Conservation (phyloP, 2,888 invertebrate genomes). For the Phytoseiulus persimilis region DNA sequence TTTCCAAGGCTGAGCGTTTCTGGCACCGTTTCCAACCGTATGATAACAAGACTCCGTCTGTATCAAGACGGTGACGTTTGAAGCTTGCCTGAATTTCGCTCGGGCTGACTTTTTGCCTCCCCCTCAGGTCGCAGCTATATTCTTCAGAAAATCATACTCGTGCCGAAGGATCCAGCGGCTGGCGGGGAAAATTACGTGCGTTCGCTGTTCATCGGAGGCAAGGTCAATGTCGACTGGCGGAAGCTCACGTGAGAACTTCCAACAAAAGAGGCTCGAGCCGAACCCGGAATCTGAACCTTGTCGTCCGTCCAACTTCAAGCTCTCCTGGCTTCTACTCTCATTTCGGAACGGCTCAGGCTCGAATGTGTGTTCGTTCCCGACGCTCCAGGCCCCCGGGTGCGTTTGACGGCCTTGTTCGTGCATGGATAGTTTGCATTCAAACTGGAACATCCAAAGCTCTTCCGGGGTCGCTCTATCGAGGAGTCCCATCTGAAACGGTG, state of each 20-base stretch:
- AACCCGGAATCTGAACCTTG: not conserved
- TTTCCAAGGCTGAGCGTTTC: constrained; percentile 18
- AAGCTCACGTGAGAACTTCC: not conserved
- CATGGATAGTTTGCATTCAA: too few relatives aligned
- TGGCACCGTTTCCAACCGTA: constrained; percentile 16
- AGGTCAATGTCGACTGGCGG: not conserved
- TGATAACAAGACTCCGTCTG: not conserved
- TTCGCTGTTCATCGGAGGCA: not conserved
- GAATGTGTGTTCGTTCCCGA: too few relatives aligned
- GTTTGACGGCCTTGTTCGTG: too few relatives aligned
- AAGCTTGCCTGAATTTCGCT: not conserved
- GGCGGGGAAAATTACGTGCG: not conserved
- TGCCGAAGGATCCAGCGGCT: not conserved
- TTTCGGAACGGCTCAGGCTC: not conserved
- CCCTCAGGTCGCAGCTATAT: not conserved
- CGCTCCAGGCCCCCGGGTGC: too few relatives aligned
- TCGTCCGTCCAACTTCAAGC: not conserved
- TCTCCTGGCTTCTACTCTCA: not conserved
- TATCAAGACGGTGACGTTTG: not conserved
- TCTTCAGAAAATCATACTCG: not conserved
- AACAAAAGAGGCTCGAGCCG: not conserved
- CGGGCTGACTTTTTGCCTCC: not conserved
- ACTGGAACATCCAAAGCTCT: too few relatives aligned
- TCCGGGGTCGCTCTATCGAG: too few relatives aligned
- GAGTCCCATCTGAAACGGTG: not conserved